Conservation (phyloP, 1,140 invertebrate genomes). For the Archivesica marissinica region DNA sequence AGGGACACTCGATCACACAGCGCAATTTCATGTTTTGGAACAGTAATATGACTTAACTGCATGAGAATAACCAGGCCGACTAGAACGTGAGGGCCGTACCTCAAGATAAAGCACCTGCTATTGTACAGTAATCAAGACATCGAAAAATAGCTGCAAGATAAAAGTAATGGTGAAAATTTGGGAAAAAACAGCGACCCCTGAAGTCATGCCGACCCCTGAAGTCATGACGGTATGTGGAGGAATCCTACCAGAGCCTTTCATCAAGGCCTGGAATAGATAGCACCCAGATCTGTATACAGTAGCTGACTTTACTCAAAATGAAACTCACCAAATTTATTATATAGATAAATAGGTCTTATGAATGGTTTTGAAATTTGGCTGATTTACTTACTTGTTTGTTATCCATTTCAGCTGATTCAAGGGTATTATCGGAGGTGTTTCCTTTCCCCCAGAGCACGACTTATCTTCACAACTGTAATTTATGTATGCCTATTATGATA, state of each 20-base stretch:
- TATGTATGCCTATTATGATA: neutral
- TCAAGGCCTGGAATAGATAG: neutral
- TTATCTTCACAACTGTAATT: neutral
- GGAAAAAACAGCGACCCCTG: too few relatives aligned
- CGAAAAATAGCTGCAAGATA: too few relatives aligned
- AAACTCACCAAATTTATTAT: slow-evolving; percentile 20
- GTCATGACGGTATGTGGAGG: slow-evolving; percentile 5
- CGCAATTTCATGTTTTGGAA: too few relatives aligned
- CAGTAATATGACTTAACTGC: too few relatives aligned
- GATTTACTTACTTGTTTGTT: neutral
- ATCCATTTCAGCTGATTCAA: neutral
- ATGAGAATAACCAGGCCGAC: too few relatives aligned
- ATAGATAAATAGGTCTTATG: slow-evolving; percentile 6
- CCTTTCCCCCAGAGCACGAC: neutral
- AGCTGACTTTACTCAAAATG: neutral
- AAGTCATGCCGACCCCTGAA: too few relatives aligned
- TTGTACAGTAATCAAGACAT: too few relatives aligned
- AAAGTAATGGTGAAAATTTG: too few relatives aligned
- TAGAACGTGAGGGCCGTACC: too few relatives aligned
- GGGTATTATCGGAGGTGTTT: neutral
- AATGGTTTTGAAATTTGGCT: neutral
- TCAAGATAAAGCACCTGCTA: too few relatives aligned
- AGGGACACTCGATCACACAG: too few relatives aligned
- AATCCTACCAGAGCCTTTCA: neutral
- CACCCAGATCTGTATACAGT: neutral